These are phyloP conservation scores for Drosophila willistoni DNA, from an alignment of 1,140 invertebrate species.

Conservation along the genomic window DNA sequence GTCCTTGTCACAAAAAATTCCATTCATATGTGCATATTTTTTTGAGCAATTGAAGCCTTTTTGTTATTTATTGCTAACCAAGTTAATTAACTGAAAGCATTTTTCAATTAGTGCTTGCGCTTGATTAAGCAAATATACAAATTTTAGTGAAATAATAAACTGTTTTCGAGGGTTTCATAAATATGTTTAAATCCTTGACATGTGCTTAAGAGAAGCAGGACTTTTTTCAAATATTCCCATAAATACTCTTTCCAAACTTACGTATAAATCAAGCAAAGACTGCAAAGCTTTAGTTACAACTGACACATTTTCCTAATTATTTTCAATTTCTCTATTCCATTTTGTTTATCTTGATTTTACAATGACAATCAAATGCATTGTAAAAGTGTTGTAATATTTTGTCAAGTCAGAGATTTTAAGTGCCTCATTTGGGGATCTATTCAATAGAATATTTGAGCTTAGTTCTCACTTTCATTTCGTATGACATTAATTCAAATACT, in stretches of 20 bases:
- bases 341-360: not conserved
- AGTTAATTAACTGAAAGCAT: too few relatives aligned
- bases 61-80: not conserved
- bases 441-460: conserved; percentile 1
- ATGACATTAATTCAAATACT: conserved; percentile 51
- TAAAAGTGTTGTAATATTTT: conserved; percentile 5
- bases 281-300: too few relatives aligned
- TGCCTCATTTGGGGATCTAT: conserved; percentile 2
- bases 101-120: too few relatives aligned
- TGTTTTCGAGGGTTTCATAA: too few relatives aligned
- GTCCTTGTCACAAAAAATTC: conserved; percentile 27
- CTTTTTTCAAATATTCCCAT: too few relatives aligned
- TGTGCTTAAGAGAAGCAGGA: too few relatives aligned
- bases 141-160: too few relatives aligned
- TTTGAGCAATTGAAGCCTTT: not conserved
- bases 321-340: not conserved
- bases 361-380: conserved; percentile 10
- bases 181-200: too few relatives aligned
- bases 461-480: conserved; percentile 74
- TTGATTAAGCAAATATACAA: too few relatives aligned
- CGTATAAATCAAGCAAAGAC: too few relatives aligned
- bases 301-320: too few relatives aligned
- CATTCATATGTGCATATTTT: not conserved
- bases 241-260: too few relatives aligned
- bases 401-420: conserved; percentile 16